Percentiles rank a stretch among this genome's conserved stretches.
Conservation (phyloP, 2,113 vertebrate species). For the Tapirus terrestris region DNA sequence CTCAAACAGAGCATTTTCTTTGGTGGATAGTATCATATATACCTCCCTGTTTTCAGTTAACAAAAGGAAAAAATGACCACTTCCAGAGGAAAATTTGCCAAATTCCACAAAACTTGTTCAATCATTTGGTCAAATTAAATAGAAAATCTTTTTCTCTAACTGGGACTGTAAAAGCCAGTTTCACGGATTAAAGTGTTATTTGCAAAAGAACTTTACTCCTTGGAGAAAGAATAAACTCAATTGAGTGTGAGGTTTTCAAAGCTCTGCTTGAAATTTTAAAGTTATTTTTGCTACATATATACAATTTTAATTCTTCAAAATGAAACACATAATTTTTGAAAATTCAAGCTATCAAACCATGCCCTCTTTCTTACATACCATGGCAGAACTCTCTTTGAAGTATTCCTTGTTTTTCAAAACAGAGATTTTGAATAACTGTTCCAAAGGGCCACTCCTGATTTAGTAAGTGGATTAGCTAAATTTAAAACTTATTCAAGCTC, state of each 20-base stretch:
- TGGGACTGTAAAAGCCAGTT: neutral
- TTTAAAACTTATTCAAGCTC: neutral
- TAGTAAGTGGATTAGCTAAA: constrained; percentile 31
- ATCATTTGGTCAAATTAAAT: constrained; percentile 51
- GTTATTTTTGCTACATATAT: constrained; percentile 44
- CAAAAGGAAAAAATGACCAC: constrained; percentile 11
- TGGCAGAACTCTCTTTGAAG: constrained; percentile 31
- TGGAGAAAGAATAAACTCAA: constrained; percentile 37
- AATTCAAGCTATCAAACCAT: constrained; percentile 21
- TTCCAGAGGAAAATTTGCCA: constrained; percentile 4
- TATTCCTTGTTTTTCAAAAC: neutral
- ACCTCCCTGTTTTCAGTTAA: constrained; percentile 29
- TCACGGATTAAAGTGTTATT: constrained; percentile 48
- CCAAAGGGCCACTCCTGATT: constrained; percentile 19
- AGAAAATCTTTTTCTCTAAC: constrained; percentile 46
- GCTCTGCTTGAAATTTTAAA: constrained; percentile 58
- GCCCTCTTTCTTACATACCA: neutral
- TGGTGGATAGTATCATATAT: neutral
- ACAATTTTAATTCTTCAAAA: constrained; percentile 61
- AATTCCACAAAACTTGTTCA: constrained; percentile 33
- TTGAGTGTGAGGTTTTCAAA: constrained; percentile 21
- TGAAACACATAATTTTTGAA: constrained; percentile 33
- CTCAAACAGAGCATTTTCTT: constrained; percentile 17
- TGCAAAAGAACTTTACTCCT: constrained; percentile 29
- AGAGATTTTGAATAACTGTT: constrained; percentile 15